phyloP scores from a whole-genome alignment of 1,140 invertebrate species.

The Aphelinus certus region DNA sequence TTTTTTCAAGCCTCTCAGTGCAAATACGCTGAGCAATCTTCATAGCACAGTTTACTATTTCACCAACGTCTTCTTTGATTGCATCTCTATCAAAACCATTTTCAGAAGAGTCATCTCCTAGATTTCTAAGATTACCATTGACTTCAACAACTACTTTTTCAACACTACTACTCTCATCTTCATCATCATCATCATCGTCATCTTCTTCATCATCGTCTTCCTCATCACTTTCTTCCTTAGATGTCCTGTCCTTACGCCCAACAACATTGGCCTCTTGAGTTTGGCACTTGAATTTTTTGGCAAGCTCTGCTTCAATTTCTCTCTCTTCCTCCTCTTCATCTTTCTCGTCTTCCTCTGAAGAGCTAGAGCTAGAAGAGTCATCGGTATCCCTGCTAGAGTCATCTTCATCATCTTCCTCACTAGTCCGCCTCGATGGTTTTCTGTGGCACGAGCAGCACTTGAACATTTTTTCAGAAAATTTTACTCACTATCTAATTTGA shows the following conservation, averaged over 20 bases:
- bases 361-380: not conserved
- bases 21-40: slow-evolving; percentile 24
- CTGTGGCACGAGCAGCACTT: slow-evolving; percentile 63
- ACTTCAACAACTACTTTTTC: slow-evolving; percentile 20
- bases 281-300: slow-evolving; percentile 36
- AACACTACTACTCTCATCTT: too few relatives aligned
- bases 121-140: slow-evolving; percentile 41
- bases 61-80: slow-evolving; percentile 26
- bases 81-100: slow-evolving; percentile 12
- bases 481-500: not conserved
- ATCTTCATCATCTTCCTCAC: slow-evolving; percentile 36
- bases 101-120: slow-evolving; percentile 6
- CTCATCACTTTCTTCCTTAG: slow-evolving; percentile 24
- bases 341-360: slow-evolving; percentile 10
- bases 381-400: not conserved
- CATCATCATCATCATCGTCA: not conserved
- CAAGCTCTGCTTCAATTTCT: slow-evolving; percentile 27
- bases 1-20: slow-evolving; percentile 33
- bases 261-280: not conserved
- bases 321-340: slow-evolving; percentile 29
- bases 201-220: slow-evolving; percentile 13
- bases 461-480: slow-evolving; percentile 55
- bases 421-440: slow-evolving; percentile 37
- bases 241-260: not conserved
- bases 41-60: slow-evolving; percentile 34